phyloP scores from a whole-genome alignment of 92 coral and sea anemone genomes.

The Palythoa caribaeorum region DNA sequence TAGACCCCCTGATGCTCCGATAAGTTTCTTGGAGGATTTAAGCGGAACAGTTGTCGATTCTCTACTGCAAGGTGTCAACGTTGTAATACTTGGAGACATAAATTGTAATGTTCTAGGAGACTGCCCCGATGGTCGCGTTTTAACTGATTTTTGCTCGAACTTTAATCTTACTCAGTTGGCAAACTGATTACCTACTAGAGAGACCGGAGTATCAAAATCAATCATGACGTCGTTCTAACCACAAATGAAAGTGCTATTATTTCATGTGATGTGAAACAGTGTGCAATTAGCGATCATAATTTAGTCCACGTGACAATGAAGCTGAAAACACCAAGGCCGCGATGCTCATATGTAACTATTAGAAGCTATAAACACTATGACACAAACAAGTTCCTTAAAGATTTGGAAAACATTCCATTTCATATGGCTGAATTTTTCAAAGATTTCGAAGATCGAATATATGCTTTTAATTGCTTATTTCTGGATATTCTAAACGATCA shows the following conservation, averaged over 20 bases:
- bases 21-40: background rate
- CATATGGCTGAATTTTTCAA: slow-evolving; percentile 59
- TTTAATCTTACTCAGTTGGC: slow-evolving; percentile 57
- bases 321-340: slow-evolving; percentile 57
- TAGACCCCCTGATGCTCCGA: background rate
- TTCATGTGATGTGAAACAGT: slow-evolving; percentile 40
- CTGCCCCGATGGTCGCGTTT: slow-evolving; percentile 22
- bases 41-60: slow-evolving; percentile 42
- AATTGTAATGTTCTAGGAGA: slow-evolving; percentile 55
- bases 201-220: slow-evolving; percentile 58
- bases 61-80: slow-evolving; percentile 48
- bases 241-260: slow-evolving; percentile 47
- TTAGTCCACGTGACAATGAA: slow-evolving; percentile 55
- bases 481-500: slow-evolving; percentile 53
- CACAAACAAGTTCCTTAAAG: slow-evolving; percentile 36
- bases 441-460: slow-evolving; percentile 63
- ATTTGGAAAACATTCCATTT: slow-evolving; percentile 60
- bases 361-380: slow-evolving; percentile 69
- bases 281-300: slow-evolving; percentile 63
- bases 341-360: slow-evolving; percentile 51
- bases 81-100: slow-evolving; percentile 57
- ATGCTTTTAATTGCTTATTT: slow-evolving; percentile 64
- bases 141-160: slow-evolving; percentile 38
- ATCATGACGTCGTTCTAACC: slow-evolving; percentile 59
- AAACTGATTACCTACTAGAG: slow-evolving; percentile 61